These are phyloP conservation scores for Bujurquina vittata DNA, from an alignment of 2,113 vertebrate genomes.

Conservation along the genomic window DNA sequence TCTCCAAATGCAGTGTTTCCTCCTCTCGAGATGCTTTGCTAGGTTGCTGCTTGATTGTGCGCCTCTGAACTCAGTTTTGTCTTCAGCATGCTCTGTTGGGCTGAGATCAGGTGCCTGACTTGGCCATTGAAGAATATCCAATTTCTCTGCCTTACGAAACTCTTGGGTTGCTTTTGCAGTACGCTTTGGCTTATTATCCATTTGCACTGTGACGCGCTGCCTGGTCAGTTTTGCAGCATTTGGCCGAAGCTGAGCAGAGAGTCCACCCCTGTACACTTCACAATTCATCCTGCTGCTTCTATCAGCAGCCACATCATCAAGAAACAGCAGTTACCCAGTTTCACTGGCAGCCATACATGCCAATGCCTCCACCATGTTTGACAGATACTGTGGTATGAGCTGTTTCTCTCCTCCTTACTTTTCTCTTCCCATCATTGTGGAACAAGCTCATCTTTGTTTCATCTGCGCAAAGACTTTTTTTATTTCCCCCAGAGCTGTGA, in stretches of 20 bases:
- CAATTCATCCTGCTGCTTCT: background rate
- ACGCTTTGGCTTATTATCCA: background rate
- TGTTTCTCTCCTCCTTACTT: background rate
- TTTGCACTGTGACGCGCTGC: no score
- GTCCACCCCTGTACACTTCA: background rate
- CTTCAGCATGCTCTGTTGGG: background rate
- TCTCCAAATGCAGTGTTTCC: background rate
- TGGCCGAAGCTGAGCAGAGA: no score
- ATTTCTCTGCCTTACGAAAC: background rate
- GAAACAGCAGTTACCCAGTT: background rate
- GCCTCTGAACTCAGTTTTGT: background rate
- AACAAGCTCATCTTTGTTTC: background rate
- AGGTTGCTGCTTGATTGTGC: background rate
- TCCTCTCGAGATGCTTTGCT: background rate
- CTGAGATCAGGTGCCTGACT: background rate
- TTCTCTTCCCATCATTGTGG: background rate
- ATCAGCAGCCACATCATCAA: background rate
- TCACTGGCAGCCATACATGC: no score
- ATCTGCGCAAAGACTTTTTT: no score
- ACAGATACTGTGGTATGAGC: background rate
- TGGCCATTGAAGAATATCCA: background rate
- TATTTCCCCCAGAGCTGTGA: no score
- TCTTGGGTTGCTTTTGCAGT: no score
- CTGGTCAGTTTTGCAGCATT: no score
- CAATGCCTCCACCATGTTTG: no score